Conservation (phyloP, 2,113 vertebrate species). For the Leptobrachium leishanense region DNA sequence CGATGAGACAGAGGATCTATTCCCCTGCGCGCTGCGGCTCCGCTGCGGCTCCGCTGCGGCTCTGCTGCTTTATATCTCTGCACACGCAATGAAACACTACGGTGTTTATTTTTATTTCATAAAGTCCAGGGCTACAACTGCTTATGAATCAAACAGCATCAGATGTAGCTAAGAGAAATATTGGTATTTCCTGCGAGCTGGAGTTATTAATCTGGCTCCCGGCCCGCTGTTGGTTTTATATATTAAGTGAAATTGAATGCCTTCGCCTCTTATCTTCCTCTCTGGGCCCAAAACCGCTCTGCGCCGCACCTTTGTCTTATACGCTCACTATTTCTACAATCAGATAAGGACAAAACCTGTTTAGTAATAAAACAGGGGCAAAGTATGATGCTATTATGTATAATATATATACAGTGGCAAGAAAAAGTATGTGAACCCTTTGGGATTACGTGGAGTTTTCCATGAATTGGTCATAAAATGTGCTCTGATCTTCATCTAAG, state of each 20-base stretch:
- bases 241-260: conserved; percentile 66
- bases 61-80: conserved; percentile 42
- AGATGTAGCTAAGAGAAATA: conserved; percentile 59
- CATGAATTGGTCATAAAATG: too few relatives aligned
- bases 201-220: conserved; percentile 69
- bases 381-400: too few relatives aligned
- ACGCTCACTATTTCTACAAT: conserved; percentile 71
- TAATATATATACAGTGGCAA: too few relatives aligned
- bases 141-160: conserved; percentile 64
- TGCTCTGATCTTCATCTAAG: too few relatives aligned
- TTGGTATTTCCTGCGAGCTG: conserved; percentile 58
- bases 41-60: conserved; percentile 18
- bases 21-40: conserved; percentile 13
- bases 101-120: conserved; percentile 70
- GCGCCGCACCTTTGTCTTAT: conserved; percentile 60
- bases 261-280: conserved; percentile 61
- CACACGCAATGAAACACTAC: conserved; percentile 42
- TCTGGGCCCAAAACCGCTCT: conserved; percentile 59
- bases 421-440: too few relatives aligned
- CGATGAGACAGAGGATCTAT: conserved; percentile 42
- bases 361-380: conserved; percentile 77
- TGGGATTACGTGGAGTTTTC: too few relatives aligned
- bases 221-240: conserved; percentile 67
- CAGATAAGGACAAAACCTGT: conserved; percentile 65
- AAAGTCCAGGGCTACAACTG: conserved; percentile 59